A percentile compares a stretch with the other conserved stretches of the same genome.
phyloP scores from a whole-genome alignment of 2,113 vertebrate species.

The Lethenteron reissneri region DNA sequence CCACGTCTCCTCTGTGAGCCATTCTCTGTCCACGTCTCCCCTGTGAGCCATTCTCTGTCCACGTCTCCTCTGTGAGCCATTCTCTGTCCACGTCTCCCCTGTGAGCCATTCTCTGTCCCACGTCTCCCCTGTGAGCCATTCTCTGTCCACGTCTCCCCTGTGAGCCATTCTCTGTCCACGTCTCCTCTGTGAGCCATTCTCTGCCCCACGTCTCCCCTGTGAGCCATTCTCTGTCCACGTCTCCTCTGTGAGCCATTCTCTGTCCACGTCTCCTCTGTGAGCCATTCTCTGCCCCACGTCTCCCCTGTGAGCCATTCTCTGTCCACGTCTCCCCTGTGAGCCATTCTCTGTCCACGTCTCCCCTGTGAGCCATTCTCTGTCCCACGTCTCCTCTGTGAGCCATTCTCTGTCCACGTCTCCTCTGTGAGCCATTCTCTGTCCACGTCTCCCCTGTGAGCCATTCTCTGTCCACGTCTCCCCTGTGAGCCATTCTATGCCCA shows the following conservation, averaged over 20 bases:
- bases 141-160: background rate
- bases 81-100: too few species aligned
- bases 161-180: background rate
- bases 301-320: background rate
- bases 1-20: background rate
- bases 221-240: background rate
- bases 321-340: background rate
- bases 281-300: background rate
- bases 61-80: background rate
- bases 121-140: background rate
- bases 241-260: background rate
- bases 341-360: background rate
- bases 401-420: too few species aligned
- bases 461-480: background rate
- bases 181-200: background rate
- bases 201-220: too few species aligned
- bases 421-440: background rate
- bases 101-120: background rate
- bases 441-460: background rate
- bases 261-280: background rate
- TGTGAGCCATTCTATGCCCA: background rate
- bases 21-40: background rate
- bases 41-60: background rate
- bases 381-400: background rate
- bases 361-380: background rate